Percentiles rank a stretch among this genome's conserved stretches.
Evolutionary conservation across 2,113 vertebrate genomes (phyloP).

Genomic region (Rhinopithecus roxellana): DNA sequence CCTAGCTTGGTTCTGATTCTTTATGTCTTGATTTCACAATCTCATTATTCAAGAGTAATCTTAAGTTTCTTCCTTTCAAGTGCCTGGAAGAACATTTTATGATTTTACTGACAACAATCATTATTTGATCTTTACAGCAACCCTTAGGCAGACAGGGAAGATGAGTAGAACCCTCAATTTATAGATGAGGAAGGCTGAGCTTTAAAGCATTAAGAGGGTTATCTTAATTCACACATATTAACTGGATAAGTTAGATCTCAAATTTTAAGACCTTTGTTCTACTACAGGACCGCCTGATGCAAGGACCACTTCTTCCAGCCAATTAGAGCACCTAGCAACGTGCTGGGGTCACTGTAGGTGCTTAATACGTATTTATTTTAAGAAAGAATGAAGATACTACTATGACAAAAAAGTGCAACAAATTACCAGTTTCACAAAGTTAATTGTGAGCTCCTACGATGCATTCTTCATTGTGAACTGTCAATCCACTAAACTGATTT

Average conservation of each 20-base stretch:
- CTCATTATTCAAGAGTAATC: not conserved
- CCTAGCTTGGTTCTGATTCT: not conserved
- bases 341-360: not conserved
- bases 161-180: not conserved
- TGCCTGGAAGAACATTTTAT: not conserved
- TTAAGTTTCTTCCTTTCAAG: not conserved
- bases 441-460: not conserved
- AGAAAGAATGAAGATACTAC: not conserved
- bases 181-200: not conserved
- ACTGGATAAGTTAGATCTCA: not conserved
- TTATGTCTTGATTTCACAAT: not conserved
- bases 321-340: not conserved
- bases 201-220: not conserved
- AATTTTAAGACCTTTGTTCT: not conserved
- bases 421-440: not conserved
- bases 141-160: not conserved
- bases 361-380: not conserved
- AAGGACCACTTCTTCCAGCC: not conserved
- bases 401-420: not conserved
- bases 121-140: not conserved
- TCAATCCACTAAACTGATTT: conserved; percentile 42
- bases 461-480: not conserved
- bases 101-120: not conserved
- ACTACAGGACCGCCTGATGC: not conserved
- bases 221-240: not conserved